phyloP scores from a whole-genome alignment of 1,140 invertebrate genomes.

The Papilio glaucus region DNA sequence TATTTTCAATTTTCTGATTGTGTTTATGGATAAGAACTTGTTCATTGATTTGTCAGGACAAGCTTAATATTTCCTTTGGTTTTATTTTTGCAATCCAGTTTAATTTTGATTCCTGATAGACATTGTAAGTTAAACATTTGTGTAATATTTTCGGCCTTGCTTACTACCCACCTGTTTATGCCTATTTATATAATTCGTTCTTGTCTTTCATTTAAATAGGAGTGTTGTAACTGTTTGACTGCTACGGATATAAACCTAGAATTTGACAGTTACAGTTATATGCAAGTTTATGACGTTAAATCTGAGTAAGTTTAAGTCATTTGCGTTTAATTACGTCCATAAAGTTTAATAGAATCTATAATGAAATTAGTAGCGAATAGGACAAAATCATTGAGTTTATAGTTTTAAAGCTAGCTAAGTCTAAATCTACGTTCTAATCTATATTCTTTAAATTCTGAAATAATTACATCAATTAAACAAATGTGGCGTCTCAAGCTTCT shows the following conservation, averaged over 20 bases:
- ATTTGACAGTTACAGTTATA: slow-evolving; percentile 17
- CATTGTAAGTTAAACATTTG: neutral
- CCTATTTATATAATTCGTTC: neutral
- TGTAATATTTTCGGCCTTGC: neutral
- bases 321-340: too few relatives aligned
- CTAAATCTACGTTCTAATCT: too few relatives aligned
- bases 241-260: neutral
- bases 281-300: neutral
- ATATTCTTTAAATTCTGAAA: too few relatives aligned
- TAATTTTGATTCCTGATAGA: neutral
- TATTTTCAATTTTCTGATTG: slow-evolving; percentile 53
- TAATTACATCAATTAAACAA: too few relatives aligned
- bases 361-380: too few relatives aligned
- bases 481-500: too few relatives aligned
- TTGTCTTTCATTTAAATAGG: neutral
- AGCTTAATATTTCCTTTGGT: neutral
- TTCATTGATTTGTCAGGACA: neutral
- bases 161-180: neutral
- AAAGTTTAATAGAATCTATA: neutral
- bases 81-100: neutral
- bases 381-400: too few relatives aligned
- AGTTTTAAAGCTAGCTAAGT: too few relatives aligned
- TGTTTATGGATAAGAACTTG: neutral
- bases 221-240: neutral
- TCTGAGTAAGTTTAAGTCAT: neutral